These are phyloP conservation scores for Plebejus argus DNA, from an alignment of 2,888 invertebrate genomes.

Conservation along the genomic window DNA sequence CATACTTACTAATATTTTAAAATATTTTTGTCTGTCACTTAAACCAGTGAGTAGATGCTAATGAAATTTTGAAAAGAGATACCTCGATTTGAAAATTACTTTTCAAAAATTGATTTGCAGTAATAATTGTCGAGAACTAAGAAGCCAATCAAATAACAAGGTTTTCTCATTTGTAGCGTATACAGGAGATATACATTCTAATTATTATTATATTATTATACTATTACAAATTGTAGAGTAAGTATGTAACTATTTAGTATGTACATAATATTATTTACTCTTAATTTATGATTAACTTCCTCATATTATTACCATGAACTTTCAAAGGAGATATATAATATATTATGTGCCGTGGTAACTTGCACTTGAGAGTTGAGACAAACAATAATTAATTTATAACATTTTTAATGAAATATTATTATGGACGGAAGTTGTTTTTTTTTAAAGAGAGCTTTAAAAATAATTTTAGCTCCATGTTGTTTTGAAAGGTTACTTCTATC, in stretches of 20 bases:
- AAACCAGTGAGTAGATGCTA: too few species aligned
- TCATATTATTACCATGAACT: background rate
- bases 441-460: background rate
- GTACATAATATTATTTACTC: too few species aligned
- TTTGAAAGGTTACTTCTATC: too few species aligned
- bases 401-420: background rate
- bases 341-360: background rate
- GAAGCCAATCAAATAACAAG: too few species aligned
- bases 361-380: background rate
- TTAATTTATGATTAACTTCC: slow-evolving; percentile 6
- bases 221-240: background rate
- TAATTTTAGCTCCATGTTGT: too few species aligned
- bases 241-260: background rate
- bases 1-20: too few species aligned
- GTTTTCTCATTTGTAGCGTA: background rate
- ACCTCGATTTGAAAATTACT: too few species aligned
- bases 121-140: too few species aligned
- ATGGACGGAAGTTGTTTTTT: background rate
- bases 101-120: too few species aligned
- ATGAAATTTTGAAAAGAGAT: too few species aligned
- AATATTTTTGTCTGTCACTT: too few species aligned
- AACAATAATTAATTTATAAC: too few species aligned
- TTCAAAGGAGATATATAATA: slow-evolving; percentile 2
- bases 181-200: background rate
- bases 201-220: background rate